phyloP scores from a whole-genome alignment of 2,888 invertebrate species.

The Melolontha melolontha region DNA sequence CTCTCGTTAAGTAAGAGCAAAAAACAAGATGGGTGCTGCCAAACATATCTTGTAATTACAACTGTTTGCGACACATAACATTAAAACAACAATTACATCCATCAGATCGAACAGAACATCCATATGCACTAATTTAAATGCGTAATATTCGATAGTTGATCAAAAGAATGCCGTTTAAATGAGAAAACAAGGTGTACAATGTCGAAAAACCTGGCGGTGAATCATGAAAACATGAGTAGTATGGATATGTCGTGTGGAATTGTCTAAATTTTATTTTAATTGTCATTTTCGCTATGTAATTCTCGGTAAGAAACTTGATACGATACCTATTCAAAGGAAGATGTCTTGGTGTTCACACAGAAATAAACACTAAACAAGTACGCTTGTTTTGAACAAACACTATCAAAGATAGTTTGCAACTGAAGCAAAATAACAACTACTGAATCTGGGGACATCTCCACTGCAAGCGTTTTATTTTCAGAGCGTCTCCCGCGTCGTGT shows the following conservation, averaged over 20 bases:
- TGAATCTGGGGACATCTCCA: slow-evolving; percentile 64
- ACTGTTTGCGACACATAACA: slow-evolving; percentile 4
- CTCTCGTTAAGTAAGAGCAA: slow-evolving; percentile 63
- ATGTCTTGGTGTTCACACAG: not conserved
- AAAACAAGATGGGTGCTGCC: slow-evolving; percentile 58
- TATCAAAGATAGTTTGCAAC: slow-evolving; percentile 58
- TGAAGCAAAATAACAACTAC: slow-evolving; percentile 56
- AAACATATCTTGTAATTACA: slow-evolving; percentile 53
- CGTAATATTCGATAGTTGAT: not conserved
- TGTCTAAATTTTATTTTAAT: slow-evolving; percentile 31
- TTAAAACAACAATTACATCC: not conserved
- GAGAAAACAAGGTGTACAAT: slow-evolving; percentile 23
- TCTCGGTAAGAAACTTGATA: not conserved
- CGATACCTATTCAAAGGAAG: slow-evolving; percentile 3
- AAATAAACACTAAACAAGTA: slow-evolving; percentile 2
- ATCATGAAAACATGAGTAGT: slow-evolving; percentile 51
- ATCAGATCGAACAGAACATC: not conserved
- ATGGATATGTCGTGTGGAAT: slow-evolving; percentile 28
- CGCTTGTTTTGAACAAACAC: slow-evolving; percentile 52
- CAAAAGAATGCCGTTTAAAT: not conserved
- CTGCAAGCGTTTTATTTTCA: slow-evolving; percentile 66
- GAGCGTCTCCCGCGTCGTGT: slow-evolving; percentile 64
- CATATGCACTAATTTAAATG: not conserved
- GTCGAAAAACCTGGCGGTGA: slow-evolving; percentile 41
- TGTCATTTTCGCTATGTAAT: slow-evolving; percentile 33